Percentiles rank a stretch among this genome's conserved stretches.
These are phyloP conservation scores for Ptychoptera albimana DNA, from an alignment of 2,888 invertebrate species.

Conservation along the genomic window DNA sequence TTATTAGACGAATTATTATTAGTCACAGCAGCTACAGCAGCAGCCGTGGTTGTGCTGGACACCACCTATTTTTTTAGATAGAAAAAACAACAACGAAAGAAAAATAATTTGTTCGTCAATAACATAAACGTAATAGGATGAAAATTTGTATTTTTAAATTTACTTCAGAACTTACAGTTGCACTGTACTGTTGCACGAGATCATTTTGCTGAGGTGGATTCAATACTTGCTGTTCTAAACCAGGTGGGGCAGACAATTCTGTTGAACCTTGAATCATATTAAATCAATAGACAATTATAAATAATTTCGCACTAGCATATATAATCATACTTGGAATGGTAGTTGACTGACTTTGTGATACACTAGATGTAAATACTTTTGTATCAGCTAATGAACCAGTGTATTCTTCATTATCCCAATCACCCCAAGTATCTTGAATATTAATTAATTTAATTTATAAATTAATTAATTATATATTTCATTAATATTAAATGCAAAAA, in stretches of 20 bases:
- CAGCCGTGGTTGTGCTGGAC: conserved; percentile 19
- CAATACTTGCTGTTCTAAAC: conserved; percentile 29
- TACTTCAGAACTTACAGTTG: conserved; percentile 11
- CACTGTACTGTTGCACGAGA: conserved; percentile 20
- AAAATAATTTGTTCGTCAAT: conserved; percentile 1
- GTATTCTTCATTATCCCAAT: conserved; percentile 90
- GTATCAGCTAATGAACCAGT: conserved; percentile 87
- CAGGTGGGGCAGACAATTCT: conserved; percentile 30
- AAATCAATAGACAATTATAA: neutral
- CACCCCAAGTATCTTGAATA: conserved; percentile 37
- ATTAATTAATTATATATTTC: too few relatives aligned
- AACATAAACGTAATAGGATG: conserved; percentile 1
- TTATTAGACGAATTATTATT: conserved; percentile 12
- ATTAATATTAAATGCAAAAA: too few relatives aligned
- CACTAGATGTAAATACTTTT: conserved; percentile 75
- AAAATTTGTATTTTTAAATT: too few relatives aligned
- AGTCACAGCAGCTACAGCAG: conserved; percentile 17
- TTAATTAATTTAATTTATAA: too few relatives aligned
- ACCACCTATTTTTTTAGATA: conserved; percentile 10
- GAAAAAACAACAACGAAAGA: conserved; percentile 1
- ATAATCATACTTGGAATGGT: neutral
- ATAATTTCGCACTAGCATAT: neutral
- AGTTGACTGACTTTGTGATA: conserved; percentile 21
- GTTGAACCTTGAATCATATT: conserved; percentile 1
- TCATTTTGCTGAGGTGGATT: conserved; percentile 21